These are phyloP conservation scores for Anolis apletophallus DNA, from an alignment of 2,797 vertebrate genomes.

Conservation along the genomic window DNA sequence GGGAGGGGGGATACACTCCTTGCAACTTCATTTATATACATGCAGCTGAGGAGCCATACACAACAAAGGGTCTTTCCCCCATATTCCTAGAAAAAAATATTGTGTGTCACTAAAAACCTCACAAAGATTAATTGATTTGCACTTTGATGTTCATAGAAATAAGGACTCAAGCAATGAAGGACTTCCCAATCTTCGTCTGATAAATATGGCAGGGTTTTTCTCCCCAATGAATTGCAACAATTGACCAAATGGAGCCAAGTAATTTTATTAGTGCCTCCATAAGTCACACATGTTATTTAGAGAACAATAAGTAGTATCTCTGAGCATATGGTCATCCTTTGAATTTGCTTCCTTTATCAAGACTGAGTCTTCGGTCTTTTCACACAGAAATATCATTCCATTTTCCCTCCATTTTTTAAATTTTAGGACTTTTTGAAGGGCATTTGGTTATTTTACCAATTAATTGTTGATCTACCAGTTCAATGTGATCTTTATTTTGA, in stretches of 20 bases:
- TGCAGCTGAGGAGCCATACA: neutral
- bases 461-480: neutral
- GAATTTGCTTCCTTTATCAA: neutral
- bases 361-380: neutral
- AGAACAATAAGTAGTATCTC: too few species aligned
- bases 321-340: neutral
- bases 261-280: neutral
- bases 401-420: neutral
- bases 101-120: constrained; percentile 31
- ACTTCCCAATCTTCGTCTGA: constrained; percentile 30
- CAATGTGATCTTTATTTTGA: neutral
- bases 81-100: constrained; percentile 26
- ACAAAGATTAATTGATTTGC: constrained; percentile 25
- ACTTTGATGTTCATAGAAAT: constrained; percentile 48
- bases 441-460: neutral
- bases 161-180: neutral
- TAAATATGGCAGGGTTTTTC: constrained; percentile 23
- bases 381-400: neutral
- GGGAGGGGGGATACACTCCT: neutral
- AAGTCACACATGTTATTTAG: neutral
- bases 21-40: neutral
- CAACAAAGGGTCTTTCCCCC: neutral
- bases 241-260: neutral
- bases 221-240: neutral
- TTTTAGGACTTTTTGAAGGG: neutral